Conservation (phyloP, 1,140 invertebrate genomes). For the Apolygus lucorum region DNA sequence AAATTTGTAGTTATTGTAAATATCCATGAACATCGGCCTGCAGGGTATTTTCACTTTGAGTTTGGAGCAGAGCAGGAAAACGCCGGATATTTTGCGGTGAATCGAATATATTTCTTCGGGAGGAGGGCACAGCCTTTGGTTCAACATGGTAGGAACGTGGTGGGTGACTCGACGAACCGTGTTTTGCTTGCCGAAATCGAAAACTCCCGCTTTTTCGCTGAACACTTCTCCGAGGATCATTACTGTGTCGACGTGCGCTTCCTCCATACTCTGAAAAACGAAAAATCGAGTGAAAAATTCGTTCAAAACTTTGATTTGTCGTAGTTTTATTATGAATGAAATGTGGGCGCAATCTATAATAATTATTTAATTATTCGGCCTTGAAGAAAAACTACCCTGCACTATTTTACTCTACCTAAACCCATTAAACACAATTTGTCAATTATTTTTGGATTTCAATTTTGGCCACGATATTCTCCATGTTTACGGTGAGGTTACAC, state of each 20-base stretch:
- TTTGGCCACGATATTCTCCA: no score
- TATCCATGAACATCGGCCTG: constrained; percentile 73
- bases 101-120: constrained; percentile 98
- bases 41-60: constrained; percentile 80
- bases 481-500: no score
- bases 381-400: no score
- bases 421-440: no score
- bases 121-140: constrained; percentile 88
- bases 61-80: constrained; percentile 91
- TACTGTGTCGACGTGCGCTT: constrained; percentile 88
- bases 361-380: no score
- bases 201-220: constrained; percentile 56
- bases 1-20: constrained; percentile 55
- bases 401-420: no score
- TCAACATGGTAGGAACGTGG: constrained; percentile 89
- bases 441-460: no score
- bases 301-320: background rate
- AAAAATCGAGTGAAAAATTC: constrained; percentile 1
- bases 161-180: constrained; percentile 67
- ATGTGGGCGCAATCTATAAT: background rate
- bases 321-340: background rate
- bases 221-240: constrained; percentile 95
- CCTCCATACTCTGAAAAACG: constrained; percentile 68
- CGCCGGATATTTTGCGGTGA: constrained; percentile 94
- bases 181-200: constrained; percentile 81